Percentiles rank a stretch among this genome's conserved stretches.
Conservation (phyloP, 30 jellyfish, hydroid and myxozoan species). For the Sanderia malayensis region DNA sequence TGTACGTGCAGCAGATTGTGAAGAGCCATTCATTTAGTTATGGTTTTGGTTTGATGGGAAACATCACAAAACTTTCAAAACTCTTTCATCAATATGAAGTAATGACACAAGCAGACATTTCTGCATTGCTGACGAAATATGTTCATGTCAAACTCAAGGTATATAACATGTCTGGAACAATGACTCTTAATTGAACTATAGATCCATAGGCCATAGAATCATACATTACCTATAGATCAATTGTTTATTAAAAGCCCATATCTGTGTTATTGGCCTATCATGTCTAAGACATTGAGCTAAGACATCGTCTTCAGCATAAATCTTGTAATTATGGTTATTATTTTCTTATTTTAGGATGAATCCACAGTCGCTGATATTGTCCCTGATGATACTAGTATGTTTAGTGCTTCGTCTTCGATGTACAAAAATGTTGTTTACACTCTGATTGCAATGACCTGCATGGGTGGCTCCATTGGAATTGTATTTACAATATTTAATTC, state of each 20-base stretch:
- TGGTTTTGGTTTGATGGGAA: conserved; percentile 56
- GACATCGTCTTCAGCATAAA: not conserved
- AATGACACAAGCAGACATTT: conserved; percentile 17
- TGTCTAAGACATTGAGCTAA: not conserved
- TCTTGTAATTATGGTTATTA: not conserved
- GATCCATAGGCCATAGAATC: not conserved
- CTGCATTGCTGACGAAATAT: conserved; percentile 1
- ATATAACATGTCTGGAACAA: not conserved
- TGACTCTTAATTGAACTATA: not conserved
- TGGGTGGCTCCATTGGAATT: not conserved
- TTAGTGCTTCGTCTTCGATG: not conserved
- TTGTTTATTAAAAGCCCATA: no score
- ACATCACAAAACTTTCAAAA: conserved; percentile 18
- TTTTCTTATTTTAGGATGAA: no score
- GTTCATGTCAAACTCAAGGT: conserved; percentile 12
- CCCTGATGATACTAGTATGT: not conserved
- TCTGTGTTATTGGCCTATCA: not conserved
- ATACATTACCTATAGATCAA: not conserved
- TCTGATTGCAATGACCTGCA: not conserved
- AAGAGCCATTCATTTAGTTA: conserved; percentile 6
- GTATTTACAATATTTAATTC: not conserved
- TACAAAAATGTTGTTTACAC: not conserved
- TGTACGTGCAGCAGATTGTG: conserved; percentile 38
- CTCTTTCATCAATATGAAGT: conserved; percentile 18
- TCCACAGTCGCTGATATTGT: not conserved